Conservation (phyloP, 2,888 invertebrate species). For the Stictocephala bisonia region DNA sequence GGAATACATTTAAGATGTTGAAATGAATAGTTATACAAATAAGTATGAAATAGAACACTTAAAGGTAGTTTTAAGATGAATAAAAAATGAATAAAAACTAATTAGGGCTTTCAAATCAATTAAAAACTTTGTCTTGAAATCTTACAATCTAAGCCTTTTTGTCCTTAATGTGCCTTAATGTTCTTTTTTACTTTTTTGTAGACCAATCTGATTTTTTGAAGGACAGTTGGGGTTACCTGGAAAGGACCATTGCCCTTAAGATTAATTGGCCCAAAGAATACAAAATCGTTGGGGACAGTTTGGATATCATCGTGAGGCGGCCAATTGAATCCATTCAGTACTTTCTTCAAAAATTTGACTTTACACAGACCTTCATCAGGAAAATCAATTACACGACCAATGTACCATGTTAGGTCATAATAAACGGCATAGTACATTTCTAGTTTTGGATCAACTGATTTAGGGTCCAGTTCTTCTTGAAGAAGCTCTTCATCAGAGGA, state of each 20-base stretch:
- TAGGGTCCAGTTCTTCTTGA: neutral
- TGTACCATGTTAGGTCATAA: conserved; percentile 26
- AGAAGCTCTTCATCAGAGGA: too few relatives aligned
- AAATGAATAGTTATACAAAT: too few relatives aligned
- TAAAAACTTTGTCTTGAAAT: too few relatives aligned
- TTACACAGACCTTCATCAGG: conserved; percentile 26
- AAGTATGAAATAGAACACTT: neutral
- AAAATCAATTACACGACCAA: conserved; percentile 26
- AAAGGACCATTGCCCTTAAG: conserved; percentile 35
- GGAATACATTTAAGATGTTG: too few relatives aligned
- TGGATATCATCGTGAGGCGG: conserved; percentile 28
- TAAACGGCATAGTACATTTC: conserved; percentile 21
- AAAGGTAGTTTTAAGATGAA: neutral
- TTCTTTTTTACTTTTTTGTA: too few relatives aligned
- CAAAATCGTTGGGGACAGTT: conserved; percentile 24
- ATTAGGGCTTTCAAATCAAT: neutral
- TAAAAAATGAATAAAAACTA: neutral
- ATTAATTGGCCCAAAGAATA: conserved; percentile 35
- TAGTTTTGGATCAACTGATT: neutral
- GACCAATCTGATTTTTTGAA: too few relatives aligned
- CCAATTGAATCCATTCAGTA: conserved; percentile 20
- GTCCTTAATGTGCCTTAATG: conserved; percentile 11
- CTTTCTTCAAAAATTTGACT: conserved; percentile 29
- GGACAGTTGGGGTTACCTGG: too few relatives aligned
- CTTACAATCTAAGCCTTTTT: conserved; percentile 26